phyloP scores from a whole-genome alignment of 2,888 invertebrate genomes.

The Drosophila leonis region DNA sequence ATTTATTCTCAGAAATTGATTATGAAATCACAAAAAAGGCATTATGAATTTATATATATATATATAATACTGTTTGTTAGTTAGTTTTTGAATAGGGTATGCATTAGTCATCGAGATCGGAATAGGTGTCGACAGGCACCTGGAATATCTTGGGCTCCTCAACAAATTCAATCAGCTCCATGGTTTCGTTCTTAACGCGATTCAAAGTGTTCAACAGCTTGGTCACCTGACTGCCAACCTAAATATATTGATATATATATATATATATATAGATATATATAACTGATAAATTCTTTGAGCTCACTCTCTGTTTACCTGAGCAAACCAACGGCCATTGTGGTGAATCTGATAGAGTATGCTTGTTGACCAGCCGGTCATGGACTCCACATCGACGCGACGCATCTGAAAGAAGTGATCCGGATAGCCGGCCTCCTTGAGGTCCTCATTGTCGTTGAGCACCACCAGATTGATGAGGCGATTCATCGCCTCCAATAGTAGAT shows the following conservation, averaged over 20 bases:
- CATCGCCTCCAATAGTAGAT: constrained; percentile 3
- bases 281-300: not conserved
- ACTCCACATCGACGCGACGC: not conserved
- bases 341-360: constrained; percentile 3
- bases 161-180: constrained; percentile 3
- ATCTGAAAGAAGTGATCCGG: constrained; percentile 39
- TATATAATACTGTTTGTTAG: not conserved
- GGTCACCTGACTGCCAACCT: not conserved
- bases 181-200: not conserved
- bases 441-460: constrained; percentile 3
- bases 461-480: constrained; percentile 9
- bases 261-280: not conserved
- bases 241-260: not conserved
- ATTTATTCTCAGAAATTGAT: constrained; percentile 2
- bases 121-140: constrained; percentile 7
- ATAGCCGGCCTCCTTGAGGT: constrained; percentile 21
- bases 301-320: not conserved
- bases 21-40: not conserved
- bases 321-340: not conserved
- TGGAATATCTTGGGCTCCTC: not conserved
- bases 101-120: constrained; percentile 16
- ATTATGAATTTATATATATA: not conserved
- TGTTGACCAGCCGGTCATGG: constrained; percentile 18
- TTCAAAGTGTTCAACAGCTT: not conserved
- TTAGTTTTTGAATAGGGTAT: not conserved